Conservation (phyloP, 2,113 vertebrate species). For the Ginglymostoma cirratum region DNA sequence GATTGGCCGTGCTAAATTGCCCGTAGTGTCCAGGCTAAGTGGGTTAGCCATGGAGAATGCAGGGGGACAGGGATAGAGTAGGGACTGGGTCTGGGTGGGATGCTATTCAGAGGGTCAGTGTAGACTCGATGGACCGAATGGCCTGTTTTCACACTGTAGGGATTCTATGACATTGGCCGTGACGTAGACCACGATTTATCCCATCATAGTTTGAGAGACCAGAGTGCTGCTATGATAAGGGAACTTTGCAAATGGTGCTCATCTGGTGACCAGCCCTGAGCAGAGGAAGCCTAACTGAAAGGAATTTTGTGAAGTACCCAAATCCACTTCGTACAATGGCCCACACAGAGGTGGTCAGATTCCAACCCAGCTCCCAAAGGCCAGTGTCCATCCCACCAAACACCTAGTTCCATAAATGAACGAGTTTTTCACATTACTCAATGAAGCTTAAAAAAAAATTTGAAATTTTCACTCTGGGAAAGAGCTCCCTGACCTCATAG, state of each 20-base stretch:
- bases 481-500: slow-evolving; percentile 71
- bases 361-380: neutral
- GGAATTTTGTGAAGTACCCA: neutral
- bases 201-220: neutral
- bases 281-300: neutral
- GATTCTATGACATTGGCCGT: too few relatives aligned
- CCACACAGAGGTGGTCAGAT: neutral
- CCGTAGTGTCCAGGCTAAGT: too few relatives aligned
- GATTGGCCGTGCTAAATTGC: too few relatives aligned
- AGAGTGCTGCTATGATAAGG: neutral
- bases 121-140: too few relatives aligned
- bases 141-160: too few relatives aligned
- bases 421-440: neutral
- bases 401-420: neutral
- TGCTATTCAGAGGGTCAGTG: too few relatives aligned
- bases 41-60: too few relatives aligned
- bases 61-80: too few relatives aligned
- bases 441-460: neutral
- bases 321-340: neutral
- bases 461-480: neutral
- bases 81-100: too few relatives aligned
- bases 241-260: too few relatives aligned
- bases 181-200: too few relatives aligned
- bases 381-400: neutral
- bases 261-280: too few relatives aligned